Evolutionary conservation across 2,113 vertebrate genomes (phyloP), one percentile per base, ranked within the genome.

Genomic region (Aphyosemion australe): DNA sequence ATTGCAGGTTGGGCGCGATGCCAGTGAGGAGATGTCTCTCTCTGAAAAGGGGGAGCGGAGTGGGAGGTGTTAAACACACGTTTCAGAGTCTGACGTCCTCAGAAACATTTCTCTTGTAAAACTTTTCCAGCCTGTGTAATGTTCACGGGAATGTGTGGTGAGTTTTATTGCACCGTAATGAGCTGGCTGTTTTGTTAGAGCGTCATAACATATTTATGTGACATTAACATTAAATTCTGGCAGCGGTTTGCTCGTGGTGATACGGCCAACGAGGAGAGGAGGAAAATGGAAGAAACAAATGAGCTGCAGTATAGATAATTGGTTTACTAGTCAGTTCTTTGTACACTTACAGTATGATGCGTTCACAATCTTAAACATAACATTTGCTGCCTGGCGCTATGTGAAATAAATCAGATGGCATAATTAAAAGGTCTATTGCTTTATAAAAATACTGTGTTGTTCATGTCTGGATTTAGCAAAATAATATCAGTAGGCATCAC

Each of bases 91-190:
- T 51, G 76, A 65, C 37, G 50, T 61, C 19, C 65, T 55, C 48
- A 45, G 31, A 69, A 69, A 73, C 59, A 50, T 63, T 68, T 76
- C 71, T 60, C 71, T 61, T 50, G 50, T 75, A 57, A 79, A 72
- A 59, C n/a, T 62, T 74, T 69, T 65, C 56, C 61, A 51, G 51
- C 50, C 31, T 21, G 31, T 15, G 64, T 67, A 66, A 60, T 26
- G 71, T 76, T 78, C 60, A 31, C 50, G 32, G 37, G 71, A 57
- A 58, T 6, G 45, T 60, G 77, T 12, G 67, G 66, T 16, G 12
- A 45, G 70, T 74, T 85, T 81, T 75, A 85, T 12, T 8, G 76
- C 45, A 2, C 54, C 1, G 53, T 50, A 76, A 80, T 8, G 71
- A 82, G 67, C 65, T 19, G 52, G 57, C 61, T 45, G n/a, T 47